Evolutionary conservation across 2,888 invertebrate genomes (phyloP).

Genomic region (Tiliacea citrago): DNA sequence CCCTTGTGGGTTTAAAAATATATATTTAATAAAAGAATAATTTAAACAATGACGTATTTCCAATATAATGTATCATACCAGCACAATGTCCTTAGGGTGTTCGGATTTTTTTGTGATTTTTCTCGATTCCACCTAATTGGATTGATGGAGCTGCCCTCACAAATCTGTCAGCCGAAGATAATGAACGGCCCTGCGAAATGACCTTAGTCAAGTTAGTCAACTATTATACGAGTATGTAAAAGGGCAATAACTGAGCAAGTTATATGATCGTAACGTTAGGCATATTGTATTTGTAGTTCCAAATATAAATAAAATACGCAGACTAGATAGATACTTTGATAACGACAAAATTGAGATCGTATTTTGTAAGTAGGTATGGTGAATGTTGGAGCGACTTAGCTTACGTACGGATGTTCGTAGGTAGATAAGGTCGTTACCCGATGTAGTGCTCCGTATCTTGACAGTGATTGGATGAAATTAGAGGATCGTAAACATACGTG

Average conservation of each 20-base stretch:
- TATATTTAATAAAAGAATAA: conserved; percentile 30
- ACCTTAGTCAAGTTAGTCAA: conserved; percentile 72
- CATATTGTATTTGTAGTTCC: conserved; percentile 22
- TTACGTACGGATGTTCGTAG: conserved; percentile 16
- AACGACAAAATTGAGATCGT: conserved; percentile 11
- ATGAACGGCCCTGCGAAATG: conserved; percentile 80
- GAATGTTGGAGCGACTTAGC: conserved; percentile 25
- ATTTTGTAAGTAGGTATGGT: neutral
- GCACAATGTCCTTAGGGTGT: conserved; percentile 52
- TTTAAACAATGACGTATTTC: conserved; percentile 57
- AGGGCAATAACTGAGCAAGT: conserved; percentile 48
- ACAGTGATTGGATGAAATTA: conserved; percentile 84
- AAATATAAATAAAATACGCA: conserved; percentile 38
- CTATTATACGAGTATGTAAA: conserved; percentile 55
- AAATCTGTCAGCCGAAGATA: conserved; percentile 84
- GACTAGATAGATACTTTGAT: conserved; percentile 5
- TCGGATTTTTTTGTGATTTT: conserved; percentile 73
- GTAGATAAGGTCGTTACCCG: conserved; percentile 52
- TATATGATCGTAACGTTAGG: no score
- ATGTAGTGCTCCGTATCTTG: conserved; percentile 69
- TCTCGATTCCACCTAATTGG: conserved; percentile 83
- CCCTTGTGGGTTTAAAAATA: conserved; percentile 16
- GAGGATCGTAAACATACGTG: conserved; percentile 80
- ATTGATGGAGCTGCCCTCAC: conserved; percentile 83
- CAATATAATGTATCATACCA: conserved; percentile 51